Evolutionary conservation across 2,797 vertebrate species (phyloP), one percentile per base, ranked within the genome.

Genomic region (Oreonectes daqikongensis): DNA sequence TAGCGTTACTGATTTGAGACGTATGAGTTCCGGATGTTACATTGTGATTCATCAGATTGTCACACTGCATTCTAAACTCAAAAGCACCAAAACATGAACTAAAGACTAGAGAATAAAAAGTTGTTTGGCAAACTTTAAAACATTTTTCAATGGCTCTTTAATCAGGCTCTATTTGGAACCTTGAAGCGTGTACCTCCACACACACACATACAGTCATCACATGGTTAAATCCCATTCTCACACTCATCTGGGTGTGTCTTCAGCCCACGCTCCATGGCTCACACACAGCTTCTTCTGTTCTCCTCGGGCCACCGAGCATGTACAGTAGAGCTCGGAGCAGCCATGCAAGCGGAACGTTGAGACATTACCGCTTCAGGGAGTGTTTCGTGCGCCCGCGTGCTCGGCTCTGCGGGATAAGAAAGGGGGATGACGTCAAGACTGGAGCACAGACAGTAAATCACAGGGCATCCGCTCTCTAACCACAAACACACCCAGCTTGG

Each of bases 391-490:
- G 80, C 84, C 84, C 85, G 79, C 83, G 77, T 75, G 61, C 79
- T 77, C 17, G 80, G 78, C 26, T 75, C 80, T 75, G 76, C 75
- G 59, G 84, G 53, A 71, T 71, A 57, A 28, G 42, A 50, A 42
- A 69, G 40, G 50, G 52, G 57, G 65, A 77, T 75, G 82, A 83
- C 81, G 70, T 79, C 79, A 84, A 69, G 79, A 77, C 79, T 80
- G 68, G 65, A 80, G 73, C 52, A 69, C 74, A 84, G 87, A 77
- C 83, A 79, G 80, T 90, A 90, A 92, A 92, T 92, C 90, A 91
- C 75, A 83, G 77, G 75, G 78, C 52, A 60, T 84, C 82, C 72
- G 55, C 74, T 72, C 42, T 53, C 60, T 67, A 24, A 75, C 72
- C 60, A 59, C 55, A 50, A 65, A 77, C 83, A 83, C 78, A 35